A percentile compares a stretch with the other conserved stretches of the same genome.
Evolutionary conservation across 1,140 invertebrate genomes (phyloP).

Genomic region (Drosophila lacteicornis): DNA sequence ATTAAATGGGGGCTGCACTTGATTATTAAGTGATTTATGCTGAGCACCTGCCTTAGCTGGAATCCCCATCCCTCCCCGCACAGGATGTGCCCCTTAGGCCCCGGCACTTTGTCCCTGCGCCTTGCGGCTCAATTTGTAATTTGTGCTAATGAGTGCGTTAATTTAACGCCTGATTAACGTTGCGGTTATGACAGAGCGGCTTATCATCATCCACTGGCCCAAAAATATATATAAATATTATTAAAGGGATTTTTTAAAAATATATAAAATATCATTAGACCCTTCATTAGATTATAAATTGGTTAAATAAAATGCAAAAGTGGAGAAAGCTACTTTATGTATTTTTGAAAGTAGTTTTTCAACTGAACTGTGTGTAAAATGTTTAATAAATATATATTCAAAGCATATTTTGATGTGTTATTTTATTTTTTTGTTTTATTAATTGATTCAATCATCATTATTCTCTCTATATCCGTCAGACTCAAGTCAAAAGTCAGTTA

Average conservation of each 20-base stretch:
- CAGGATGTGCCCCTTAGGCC: constrained; percentile 20
- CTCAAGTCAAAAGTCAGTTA: constrained; percentile 39
- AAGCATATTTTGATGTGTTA: neutral
- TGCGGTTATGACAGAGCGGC: constrained; percentile 41
- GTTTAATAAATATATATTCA: too few relatives aligned
- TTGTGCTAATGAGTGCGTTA: constrained; percentile 82
- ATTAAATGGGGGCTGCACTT: constrained; percentile 76
- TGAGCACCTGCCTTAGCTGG: constrained; percentile 69
- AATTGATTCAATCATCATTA: neutral
- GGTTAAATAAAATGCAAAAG: neutral
- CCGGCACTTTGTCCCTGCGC: constrained; percentile 39
- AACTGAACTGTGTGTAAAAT: too few relatives aligned
- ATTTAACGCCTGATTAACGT: constrained; percentile 81
- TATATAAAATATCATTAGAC: neutral
- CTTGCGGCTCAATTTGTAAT: constrained; percentile 76
- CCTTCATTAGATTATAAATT: neutral
- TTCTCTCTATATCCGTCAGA: neutral
- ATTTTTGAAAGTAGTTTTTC: too few relatives aligned
- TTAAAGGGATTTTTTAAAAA: neutral
- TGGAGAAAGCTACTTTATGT: too few relatives aligned
- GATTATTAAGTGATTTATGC: constrained; percentile 82
- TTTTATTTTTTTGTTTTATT: neutral
- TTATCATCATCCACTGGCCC: neutral
- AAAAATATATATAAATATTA: neutral
- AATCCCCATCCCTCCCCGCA: neutral